These are phyloP conservation scores for Nematopogon swammerdamellus DNA, from an alignment of 2,888 invertebrate genomes.

Conservation along the genomic window DNA sequence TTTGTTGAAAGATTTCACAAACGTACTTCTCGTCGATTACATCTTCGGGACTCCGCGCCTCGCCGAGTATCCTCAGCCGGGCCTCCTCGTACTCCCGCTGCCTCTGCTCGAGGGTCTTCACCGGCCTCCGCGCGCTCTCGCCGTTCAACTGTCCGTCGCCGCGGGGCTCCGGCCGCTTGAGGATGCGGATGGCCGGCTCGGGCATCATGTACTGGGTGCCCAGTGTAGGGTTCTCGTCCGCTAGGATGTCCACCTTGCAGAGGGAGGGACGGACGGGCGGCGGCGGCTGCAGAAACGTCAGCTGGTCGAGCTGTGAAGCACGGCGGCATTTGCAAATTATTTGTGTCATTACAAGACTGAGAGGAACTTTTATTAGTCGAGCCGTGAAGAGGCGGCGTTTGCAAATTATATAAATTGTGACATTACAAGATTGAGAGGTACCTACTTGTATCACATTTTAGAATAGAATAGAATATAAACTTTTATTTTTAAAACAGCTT, in stretches of 20 bases:
- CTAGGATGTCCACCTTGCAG: slow-evolving; percentile 23
- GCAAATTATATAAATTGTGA: too few species aligned
- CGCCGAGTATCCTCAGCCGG: slow-evolving; percentile 83
- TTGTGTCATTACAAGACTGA: too few species aligned
- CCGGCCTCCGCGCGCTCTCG: slow-evolving; percentile 60
- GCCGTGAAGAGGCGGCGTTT: too few species aligned
- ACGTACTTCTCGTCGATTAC: slow-evolving; percentile 61
- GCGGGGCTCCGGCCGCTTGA: slow-evolving; percentile 63
- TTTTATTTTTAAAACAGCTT: too few species aligned
- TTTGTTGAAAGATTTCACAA: too few species aligned
- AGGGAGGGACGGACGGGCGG: slow-evolving; percentile 10
- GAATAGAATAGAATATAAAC: too few species aligned
- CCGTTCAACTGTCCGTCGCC: slow-evolving; percentile 64
- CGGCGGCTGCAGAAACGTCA: slow-evolving; percentile 12
- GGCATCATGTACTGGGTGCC: slow-evolving; percentile 66
- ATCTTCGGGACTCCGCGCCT: slow-evolving; percentile 78
- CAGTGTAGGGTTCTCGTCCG: slow-evolving; percentile 76
- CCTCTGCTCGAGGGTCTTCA: slow-evolving; percentile 82
- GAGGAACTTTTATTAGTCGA: too few species aligned
- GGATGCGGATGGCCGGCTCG: slow-evolving; percentile 80
- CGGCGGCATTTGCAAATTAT: too few species aligned
- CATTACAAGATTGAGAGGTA: too few species aligned
- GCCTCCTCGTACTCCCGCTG: slow-evolving; percentile 95
- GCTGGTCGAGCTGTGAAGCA: slow-evolving; percentile 10
- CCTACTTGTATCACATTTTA: too few species aligned